Base-by-base conservation (phyloP, 1,140 invertebrate species). In the Hetaerina americana region DNA sequence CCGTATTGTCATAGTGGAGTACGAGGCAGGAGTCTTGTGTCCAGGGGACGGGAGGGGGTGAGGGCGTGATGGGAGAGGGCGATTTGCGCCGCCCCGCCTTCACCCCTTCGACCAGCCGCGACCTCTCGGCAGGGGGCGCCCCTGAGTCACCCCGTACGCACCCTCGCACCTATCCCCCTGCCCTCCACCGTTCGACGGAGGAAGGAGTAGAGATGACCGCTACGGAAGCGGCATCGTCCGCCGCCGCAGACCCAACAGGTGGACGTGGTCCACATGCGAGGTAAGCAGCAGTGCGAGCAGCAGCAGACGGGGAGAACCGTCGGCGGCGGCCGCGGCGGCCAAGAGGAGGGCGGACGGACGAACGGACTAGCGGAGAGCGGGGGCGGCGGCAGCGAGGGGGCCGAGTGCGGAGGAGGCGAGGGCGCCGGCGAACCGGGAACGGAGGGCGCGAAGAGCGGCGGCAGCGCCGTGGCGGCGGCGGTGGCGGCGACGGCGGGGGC, bases 381-480 rank as follows among this genome's bases (percentile, higher is more conserved):
- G 31, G 69, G 70, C 15, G 66, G 22, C 40, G 18, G 18, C 6
- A 69, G 70, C 15, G 66, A 66, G 57, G 68, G 22, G 26, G 27
- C 71, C 66, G 27, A 27, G 3, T 5, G 66, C 27, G 66, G 66
- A 12, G 27, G 18, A 27, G 66, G 29, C 68, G 83, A 81, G 72
- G 82, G 78, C 72, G 69, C 31, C 28, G 71, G 67, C 0, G 40
- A 57, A 10, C 15, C 15, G 40, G 40, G 22, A 57, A 57, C 15
- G 10, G 68, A n/a, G 27, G 31, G 15, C 31, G 72, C 66, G 49
- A 40, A 70, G 29, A 12, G 49, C 69, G 69, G 69, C 24, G 57
- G 71, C 24, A 81, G 84, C 76, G 84, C 81, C 79, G 85, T 85
- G 75, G 83, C 84, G 75, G 80, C 83, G 74, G 80, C 82, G 76